These are phyloP conservation scores for Lepisosteus oculatus DNA, from an alignment of 2,113 vertebrate genomes.

Conservation along the genomic window DNA sequence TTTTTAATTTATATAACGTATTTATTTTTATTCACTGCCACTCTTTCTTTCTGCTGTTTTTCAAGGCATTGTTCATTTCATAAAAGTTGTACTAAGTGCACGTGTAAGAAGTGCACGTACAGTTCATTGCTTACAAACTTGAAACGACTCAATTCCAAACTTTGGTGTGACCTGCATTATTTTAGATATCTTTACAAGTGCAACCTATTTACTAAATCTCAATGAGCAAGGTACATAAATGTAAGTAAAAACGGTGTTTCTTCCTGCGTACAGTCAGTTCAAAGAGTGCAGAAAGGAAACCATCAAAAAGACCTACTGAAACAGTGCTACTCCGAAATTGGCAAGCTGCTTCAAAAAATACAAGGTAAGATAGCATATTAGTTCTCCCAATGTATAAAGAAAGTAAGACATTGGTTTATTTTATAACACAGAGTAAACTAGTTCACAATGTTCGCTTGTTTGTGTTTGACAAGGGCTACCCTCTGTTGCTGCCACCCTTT, in stretches of 20 bases:
- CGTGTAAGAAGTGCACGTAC: too few species aligned
- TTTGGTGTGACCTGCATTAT: too few species aligned
- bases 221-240: neutral
- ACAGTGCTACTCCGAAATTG: conserved; percentile 45
- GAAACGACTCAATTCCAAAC: too few species aligned
- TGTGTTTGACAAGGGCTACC: conserved; percentile 52
- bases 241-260: neutral
- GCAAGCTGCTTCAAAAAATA: conserved; percentile 60
- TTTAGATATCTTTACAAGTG: too few species aligned
- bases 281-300: conserved; percentile 22
- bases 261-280: conserved; percentile 34
- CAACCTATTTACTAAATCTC: neutral
- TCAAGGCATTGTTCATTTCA: too few species aligned
- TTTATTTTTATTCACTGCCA: too few species aligned
- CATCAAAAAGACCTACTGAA: conserved; percentile 28
- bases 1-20: too few species aligned
- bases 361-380: conserved; percentile 48
- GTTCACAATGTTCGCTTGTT: neutral
- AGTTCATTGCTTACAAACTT: too few species aligned
- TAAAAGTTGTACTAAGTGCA: too few species aligned
- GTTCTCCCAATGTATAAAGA: neutral
- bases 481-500: conserved; percentile 34
- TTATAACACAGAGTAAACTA: neutral
- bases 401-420: neutral
- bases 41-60: too few species aligned